Conservation (phyloP, 2,797 vertebrate species). For the Urosaurus nigricauda region DNA sequence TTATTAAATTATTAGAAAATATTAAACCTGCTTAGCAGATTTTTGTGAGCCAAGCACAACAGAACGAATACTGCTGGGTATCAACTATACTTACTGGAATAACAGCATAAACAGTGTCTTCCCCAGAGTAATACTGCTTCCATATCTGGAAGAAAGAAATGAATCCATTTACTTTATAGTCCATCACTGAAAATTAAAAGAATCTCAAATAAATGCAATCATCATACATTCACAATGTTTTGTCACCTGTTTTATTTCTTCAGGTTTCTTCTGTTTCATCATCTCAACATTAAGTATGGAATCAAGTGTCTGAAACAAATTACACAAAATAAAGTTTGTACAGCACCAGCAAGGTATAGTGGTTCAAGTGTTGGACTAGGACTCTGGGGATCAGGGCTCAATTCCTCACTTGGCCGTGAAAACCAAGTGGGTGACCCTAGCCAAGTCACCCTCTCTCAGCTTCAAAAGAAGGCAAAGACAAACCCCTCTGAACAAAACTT, state of each 20-base stretch:
- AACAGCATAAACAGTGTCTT: slow-evolving; percentile 92
- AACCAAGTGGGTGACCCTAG: not conserved
- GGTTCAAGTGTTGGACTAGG: not conserved
- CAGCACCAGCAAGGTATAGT: not conserved
- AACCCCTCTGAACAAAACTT: not conserved
- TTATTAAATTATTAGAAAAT: slow-evolving; percentile 31
- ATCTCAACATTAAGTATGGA: slow-evolving; percentile 92
- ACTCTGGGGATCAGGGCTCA: not conserved
- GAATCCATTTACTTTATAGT: slow-evolving; percentile 19
- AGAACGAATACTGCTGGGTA: not conserved
- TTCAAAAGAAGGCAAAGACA: not conserved
- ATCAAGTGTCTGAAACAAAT: slow-evolving; percentile 84
- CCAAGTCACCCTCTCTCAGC: not conserved
- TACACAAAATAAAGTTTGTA: not conserved
- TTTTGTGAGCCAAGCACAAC: slow-evolving; percentile 1
- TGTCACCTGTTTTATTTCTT: slow-evolving; percentile 90
- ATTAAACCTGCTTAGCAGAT: not conserved
- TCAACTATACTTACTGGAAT: slow-evolving; percentile 91
- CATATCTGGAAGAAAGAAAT: slow-evolving; percentile 86
- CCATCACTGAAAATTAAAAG: not conserved
- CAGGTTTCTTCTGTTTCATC: slow-evolving; percentile 87
- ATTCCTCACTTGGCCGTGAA: not conserved
- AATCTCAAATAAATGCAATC: not conserved
- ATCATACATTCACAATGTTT: not conserved
- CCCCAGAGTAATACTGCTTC: slow-evolving; percentile 90